These are phyloP conservation scores for Lucifuga dentata DNA, from an alignment of 2,113 vertebrate species.

Conservation along the genomic window DNA sequence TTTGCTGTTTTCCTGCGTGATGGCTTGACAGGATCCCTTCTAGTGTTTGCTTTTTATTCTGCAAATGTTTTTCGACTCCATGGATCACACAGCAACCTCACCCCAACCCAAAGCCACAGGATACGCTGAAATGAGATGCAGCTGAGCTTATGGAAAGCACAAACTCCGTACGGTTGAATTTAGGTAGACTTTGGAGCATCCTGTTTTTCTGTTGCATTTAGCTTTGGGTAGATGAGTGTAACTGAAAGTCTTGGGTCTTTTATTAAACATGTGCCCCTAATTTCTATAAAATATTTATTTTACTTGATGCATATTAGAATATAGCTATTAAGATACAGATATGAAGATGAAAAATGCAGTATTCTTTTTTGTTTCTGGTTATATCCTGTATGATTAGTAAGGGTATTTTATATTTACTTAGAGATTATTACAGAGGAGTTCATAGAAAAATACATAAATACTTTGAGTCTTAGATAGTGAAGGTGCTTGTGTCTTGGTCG, in stretches of 20 bases:
- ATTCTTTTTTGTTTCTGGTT: neutral
- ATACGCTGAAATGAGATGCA: constrained; percentile 53
- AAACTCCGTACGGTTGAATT: constrained; percentile 13
- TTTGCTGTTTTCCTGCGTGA: constrained; percentile 11
- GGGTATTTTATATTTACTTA: constrained; percentile 16
- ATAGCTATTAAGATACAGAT: too few relatives aligned
- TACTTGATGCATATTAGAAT: constrained; percentile 22
- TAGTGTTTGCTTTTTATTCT: constrained; percentile 33
- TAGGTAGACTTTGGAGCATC: constrained; percentile 3
- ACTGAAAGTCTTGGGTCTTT: constrained; percentile 36
- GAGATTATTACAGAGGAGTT: neutral
- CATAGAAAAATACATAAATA: neutral
- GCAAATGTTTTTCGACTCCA: constrained; percentile 36
- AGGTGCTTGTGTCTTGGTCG: constrained; percentile 79
- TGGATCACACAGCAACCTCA: constrained; percentile 39
- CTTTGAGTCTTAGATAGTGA: constrained; percentile 73
- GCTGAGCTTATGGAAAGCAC: constrained; percentile 23
- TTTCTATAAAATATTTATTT: constrained; percentile 46
- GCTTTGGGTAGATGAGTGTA: neutral
- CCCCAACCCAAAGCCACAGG: constrained; percentile 19
- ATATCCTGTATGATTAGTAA: neutral
- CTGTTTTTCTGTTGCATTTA: constrained; percentile 22
- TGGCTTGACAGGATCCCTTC: constrained; percentile 15
- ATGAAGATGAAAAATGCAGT: neutral
- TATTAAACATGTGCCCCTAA: constrained; percentile 59